Evolutionary conservation across 2,797 vertebrate species (phyloP), one percentile per base, ranked within the genome.

Genomic region (Leptoclinus maculatus): DNA sequence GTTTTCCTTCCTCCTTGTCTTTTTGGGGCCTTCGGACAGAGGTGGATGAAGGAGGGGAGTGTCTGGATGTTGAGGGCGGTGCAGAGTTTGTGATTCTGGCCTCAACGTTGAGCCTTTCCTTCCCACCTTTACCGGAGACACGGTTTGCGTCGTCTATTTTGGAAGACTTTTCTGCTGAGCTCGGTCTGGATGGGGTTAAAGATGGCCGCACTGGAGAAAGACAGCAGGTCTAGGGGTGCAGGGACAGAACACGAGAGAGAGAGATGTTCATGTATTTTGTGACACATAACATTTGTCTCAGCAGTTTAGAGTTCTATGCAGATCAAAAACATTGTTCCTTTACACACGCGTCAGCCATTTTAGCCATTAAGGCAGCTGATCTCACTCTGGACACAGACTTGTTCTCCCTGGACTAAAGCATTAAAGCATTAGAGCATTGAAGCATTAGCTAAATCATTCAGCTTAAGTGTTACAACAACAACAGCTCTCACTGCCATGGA

Each of bases 391-490:
- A 84, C 81, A 77, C 72, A 81, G 70, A 83, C 86, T 82, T 78
- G 76, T 77, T 90, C 83, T 93, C 89, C 56, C 76, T 75, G 82
- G 91, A 92, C 86, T 80, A 73, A 90, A 88, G 83, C 88, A 92
- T 92, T 89, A 91, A 92, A 89, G 85, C 84, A 90, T 92, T 86
- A 91, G n/a, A n/a, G n/a, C n/a, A n/a, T n/a, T n/a, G n/a, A 92
- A 89, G 85, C 84, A 90, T 92, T 86, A 91, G 88, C 83, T 90
- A 89, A 92, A 91, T 89, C 87, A 91, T 90, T 90, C 88, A 82
- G 83, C 89, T 89, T 91, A 90, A 93, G 90, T 90, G 90, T 92
- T 87, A 79, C 79, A 91, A 91, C 86, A 91, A 90, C 87, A 90
- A 80, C 83, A 62, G 84, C 86, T 80, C 87, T 78, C 13, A 88